Conservation (phyloP, 2,797 vertebrate genomes). For the Sebastiscus albofasciatus region DNA sequence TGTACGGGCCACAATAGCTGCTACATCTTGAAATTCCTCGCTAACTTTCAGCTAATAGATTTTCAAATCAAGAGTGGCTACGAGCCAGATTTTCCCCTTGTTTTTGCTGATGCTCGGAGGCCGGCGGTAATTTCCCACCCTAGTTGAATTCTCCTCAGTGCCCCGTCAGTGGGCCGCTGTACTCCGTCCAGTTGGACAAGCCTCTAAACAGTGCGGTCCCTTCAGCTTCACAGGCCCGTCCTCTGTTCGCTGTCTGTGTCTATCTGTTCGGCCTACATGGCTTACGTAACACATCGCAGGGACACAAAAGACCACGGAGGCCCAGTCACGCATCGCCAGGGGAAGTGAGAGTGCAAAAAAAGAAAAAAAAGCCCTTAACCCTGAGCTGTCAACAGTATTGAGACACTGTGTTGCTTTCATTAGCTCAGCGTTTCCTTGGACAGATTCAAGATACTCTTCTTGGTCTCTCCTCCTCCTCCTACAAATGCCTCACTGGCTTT, state of each 20-base stretch:
- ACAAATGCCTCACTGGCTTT: not conserved
- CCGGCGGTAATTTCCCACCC: slow-evolving; percentile 49
- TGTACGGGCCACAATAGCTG: not conserved
- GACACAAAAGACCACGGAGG: slow-evolving; percentile 69
- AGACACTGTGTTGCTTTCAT: slow-evolving; percentile 26
- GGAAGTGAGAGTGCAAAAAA: slow-evolving; percentile 63
- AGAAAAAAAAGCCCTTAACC: slow-evolving; percentile 52
- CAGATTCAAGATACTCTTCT: not conserved
- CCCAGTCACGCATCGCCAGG: slow-evolving; percentile 59
- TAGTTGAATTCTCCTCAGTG: slow-evolving; percentile 43
- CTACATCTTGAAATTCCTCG: not conserved
- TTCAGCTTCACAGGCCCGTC: slow-evolving; percentile 64
- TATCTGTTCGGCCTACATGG: slow-evolving; percentile 61
- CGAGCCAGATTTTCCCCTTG: not conserved
- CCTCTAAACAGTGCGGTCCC: slow-evolving; percentile 63
- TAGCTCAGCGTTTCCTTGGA: not conserved
- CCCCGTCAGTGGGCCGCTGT: slow-evolving; percentile 58
- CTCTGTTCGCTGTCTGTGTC: slow-evolving; percentile 56
- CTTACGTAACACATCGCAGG: slow-evolving; percentile 67
- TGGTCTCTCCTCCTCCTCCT: not conserved
- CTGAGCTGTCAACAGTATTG: slow-evolving; percentile 47
- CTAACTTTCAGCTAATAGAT: slow-evolving; percentile 12
- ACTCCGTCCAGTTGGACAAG: slow-evolving; percentile 57
- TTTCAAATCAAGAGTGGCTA: not conserved
- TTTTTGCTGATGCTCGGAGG: slow-evolving; percentile 38